These are phyloP conservation scores for Nomada lathburiana DNA, from an alignment of 2,888 invertebrate species.

Conservation along the genomic window DNA sequence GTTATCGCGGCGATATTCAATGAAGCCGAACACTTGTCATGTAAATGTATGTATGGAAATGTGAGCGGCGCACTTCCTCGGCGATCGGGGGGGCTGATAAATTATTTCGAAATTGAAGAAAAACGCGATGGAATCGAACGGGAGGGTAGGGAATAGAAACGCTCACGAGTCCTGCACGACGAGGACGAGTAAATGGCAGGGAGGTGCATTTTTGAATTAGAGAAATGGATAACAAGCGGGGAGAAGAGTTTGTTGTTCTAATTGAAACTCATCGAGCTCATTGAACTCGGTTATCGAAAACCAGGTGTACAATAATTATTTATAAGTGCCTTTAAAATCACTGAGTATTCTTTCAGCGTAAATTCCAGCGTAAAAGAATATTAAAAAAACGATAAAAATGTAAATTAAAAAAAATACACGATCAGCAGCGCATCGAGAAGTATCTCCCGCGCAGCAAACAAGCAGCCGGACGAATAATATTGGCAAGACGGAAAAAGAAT, in stretches of 20 bases:
- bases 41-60: neutral
- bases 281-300: too few species aligned
- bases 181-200: neutral
- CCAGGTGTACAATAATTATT: too few species aligned
- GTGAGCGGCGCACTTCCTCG: too few species aligned
- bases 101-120: neutral
- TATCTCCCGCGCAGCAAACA: neutral
- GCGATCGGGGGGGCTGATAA: neutral
- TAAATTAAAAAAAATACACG: neutral
- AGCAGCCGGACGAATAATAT: neutral
- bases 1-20: conserved; percentile 33
- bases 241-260: too few species aligned
- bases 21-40: neutral
- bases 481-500: neutral
- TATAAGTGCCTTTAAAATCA: too few species aligned
- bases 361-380: too few species aligned
- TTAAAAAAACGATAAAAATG: too few species aligned
- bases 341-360: too few species aligned
- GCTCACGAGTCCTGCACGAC: too few species aligned
- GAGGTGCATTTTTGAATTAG: too few species aligned
- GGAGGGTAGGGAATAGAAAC: neutral
- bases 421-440: neutral
- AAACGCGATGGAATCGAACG: neutral
- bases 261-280: too few species aligned
- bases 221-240: too few species aligned